Evolutionary conservation across 2,888 invertebrate genomes (phyloP), one percentile per base, ranked within the genome.

Genomic region (Psylliodes chrysocephalus): DNA sequence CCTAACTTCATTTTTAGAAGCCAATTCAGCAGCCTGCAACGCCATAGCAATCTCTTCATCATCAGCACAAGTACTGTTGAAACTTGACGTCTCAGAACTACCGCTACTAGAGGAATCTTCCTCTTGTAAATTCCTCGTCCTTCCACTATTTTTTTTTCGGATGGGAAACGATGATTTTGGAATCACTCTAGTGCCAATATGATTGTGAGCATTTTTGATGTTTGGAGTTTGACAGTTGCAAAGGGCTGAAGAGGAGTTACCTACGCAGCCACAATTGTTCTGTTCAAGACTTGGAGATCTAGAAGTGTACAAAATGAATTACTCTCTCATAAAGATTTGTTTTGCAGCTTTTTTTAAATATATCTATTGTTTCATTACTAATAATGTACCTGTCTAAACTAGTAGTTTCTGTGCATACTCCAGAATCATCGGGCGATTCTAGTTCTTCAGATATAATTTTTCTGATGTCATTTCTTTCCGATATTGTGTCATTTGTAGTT

Each of bases 41-140:
- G 94, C 94, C 53, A 94, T 82, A 0, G 94, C 93, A 47, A 94
- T 93, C 78, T 95, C 94, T 74, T 93, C 93, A 74, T 94, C 93
- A 77, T 94, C 94, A 52, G 91, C 92, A 71, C 91, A 92, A 69
- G 91, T 93, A 30, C 93, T 91, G 70, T 89, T 89, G 76, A 89
- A 90, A 28, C 90, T 90, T 14, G 91, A 90, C 0, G 91, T 90
- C 6, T 84, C 84, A 28, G 85, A 86, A 70, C 82, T 82, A 22
- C 76, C 79, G 0, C 78, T 74, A 62, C 80, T 79, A 1, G 77
- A 77, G 25, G 73, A 74, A 53, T 79, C 79, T 25, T 78, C 81
- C 10, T 69, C 66, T 1, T 38, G 15, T 2, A 55, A 49, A 19
- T 60, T 53, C 40, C 59, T 60, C 38, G 35, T 35, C 47, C 46